Conservation (phyloP, 2,113 vertebrate genomes). For the Caracal caracal region DNA sequence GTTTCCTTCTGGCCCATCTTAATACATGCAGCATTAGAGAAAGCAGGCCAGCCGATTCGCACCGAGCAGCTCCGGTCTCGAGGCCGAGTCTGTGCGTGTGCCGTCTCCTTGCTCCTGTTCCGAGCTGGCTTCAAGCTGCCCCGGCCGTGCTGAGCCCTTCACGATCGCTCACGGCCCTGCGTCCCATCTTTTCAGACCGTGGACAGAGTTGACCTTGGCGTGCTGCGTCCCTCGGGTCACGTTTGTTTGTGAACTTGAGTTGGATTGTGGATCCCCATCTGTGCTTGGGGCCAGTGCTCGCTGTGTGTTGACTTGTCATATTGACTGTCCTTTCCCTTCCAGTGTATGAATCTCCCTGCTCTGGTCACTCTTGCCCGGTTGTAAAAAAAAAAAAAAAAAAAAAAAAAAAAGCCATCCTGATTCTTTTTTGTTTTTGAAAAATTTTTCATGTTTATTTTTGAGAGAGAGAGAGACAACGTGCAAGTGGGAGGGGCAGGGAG, state of each 20-base stretch:
- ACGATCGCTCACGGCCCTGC: no score
- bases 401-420: accelerated
- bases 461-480: no score
- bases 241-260: accelerated
- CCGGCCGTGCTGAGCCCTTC: background rate
- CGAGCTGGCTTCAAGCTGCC: no score
- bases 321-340: no score
- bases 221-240: background rate
- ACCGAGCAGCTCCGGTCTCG: background rate
- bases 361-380: background rate
- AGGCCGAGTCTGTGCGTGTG: accelerated
- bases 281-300: background rate
- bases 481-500: no score
- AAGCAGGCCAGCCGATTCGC: no score
- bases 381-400: accelerated
- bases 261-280: accelerated
- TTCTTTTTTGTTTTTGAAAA: no score
- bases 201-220: background rate
- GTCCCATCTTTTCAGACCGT: no score
- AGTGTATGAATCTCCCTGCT: background rate
- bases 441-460: no score
- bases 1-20: background rate
- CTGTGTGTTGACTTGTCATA: background rate
- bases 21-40: background rate
- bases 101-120: background rate